Conservation (phyloP, 2,888 invertebrate species). For the Papilio gigon region DNA sequence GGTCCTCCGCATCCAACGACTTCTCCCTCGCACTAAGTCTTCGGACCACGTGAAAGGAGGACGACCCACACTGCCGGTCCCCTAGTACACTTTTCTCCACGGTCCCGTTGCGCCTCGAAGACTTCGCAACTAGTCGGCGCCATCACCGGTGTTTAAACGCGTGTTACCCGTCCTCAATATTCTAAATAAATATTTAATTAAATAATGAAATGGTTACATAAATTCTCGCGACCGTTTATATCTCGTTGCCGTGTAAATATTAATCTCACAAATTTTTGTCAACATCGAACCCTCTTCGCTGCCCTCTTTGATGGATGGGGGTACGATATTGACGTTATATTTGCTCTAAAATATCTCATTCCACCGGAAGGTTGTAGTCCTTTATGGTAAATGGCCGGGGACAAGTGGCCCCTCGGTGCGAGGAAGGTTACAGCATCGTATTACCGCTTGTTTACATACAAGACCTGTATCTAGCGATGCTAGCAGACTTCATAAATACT, state of each 20-base stretch:
- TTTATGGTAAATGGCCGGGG: conserved; percentile 42
- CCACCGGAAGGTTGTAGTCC: conserved; percentile 46
- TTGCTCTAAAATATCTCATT: conserved; percentile 60
- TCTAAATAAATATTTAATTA: conserved; percentile 9
- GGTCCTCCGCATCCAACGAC: too few species aligned
- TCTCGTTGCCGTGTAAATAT: conserved; percentile 65
- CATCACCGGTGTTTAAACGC: too few species aligned
- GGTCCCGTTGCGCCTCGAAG: too few species aligned
- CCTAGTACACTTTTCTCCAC: too few species aligned
- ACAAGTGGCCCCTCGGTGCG: background rate
- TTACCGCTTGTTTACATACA: conserved; percentile 14
- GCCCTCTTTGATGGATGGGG: conserved; percentile 73
- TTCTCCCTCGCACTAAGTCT: too few species aligned
- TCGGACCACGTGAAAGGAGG: too few species aligned
- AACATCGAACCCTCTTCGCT: conserved; percentile 60
- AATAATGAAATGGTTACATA: background rate
- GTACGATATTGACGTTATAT: conserved; percentile 70
- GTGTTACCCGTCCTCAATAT: too few species aligned
- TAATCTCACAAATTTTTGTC: conserved; percentile 79
- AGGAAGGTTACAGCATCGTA: conserved; percentile 9
- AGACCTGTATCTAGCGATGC: background rate
- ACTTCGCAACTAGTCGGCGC: too few species aligned
- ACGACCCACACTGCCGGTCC: too few species aligned
- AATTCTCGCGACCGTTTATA: conserved; percentile 18
- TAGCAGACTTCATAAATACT: background rate